These are phyloP conservation scores for Macropis europaea DNA, from an alignment of 2,888 invertebrate genomes.

Conservation along the genomic window DNA sequence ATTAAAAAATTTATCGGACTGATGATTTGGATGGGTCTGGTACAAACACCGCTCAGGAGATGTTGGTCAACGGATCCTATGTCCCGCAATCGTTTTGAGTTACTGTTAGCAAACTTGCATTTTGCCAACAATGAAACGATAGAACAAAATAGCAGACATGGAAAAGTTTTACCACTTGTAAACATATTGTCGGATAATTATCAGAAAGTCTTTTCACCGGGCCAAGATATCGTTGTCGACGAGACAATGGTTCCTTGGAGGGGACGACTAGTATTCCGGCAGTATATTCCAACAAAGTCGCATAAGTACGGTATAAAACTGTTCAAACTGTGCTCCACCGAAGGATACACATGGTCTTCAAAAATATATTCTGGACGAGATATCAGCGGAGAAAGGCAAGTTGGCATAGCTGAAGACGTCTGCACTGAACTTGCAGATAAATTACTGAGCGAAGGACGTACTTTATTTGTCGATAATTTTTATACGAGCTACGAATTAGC, in stretches of 20 bases:
- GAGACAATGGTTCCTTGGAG: too few species aligned
- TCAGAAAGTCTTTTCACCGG: slow-evolving; percentile 47
- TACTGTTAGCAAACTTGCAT: slow-evolving; percentile 35
- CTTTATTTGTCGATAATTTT: slow-evolving; percentile 39
- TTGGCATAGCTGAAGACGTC: neutral
- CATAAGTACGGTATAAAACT: too few species aligned
- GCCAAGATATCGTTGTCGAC: slow-evolving; percentile 35
- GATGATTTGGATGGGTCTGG: too few species aligned
- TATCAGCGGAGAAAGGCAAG: neutral
- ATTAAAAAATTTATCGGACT: slow-evolving; percentile 55
- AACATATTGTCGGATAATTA: slow-evolving; percentile 43
- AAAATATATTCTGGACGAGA: too few species aligned
- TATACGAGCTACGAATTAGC: slow-evolving; percentile 37
- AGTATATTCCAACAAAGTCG: too few species aligned
- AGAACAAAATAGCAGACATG: slow-evolving; percentile 19
- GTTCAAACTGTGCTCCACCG: too few species aligned
- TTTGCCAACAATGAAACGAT: slow-evolving; percentile 21
- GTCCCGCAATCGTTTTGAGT: slow-evolving; percentile 53
- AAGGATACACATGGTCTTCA: too few species aligned
- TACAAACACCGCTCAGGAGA: too few species aligned
- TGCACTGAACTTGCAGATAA: neutral
- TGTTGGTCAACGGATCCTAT: too few species aligned
- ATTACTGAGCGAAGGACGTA: too few species aligned
- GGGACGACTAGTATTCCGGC: too few species aligned
- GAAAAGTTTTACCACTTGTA: slow-evolving; percentile 32